A percentile compares a stretch with the other conserved stretches of the same genome.
phyloP scores from a whole-genome alignment of 2,888 invertebrate species.

The Dexiosoma caninum region DNA sequence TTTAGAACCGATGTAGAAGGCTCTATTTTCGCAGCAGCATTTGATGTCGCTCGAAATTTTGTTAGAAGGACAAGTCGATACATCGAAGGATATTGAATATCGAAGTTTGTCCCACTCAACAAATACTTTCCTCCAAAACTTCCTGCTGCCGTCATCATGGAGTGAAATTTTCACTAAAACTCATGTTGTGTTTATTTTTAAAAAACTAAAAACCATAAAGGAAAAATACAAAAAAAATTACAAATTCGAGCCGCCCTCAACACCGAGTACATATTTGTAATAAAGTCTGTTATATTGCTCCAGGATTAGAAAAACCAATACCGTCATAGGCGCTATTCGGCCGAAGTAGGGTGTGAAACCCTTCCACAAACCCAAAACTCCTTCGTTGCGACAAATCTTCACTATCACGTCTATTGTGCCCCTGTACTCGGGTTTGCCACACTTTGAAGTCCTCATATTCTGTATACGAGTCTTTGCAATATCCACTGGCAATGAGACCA shows the following conservation, averaged over 20 bases:
- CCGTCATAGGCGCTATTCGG: conserved; percentile 97
- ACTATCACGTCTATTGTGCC: conserved; percentile 89
- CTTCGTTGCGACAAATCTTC: conserved; percentile 90
- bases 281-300: conserved; percentile 95
- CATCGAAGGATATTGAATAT: too few species aligned
- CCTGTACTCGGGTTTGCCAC: conserved; percentile 89
- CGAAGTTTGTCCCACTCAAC: too few species aligned
- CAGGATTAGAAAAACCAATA: conserved; percentile 97
- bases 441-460: conserved; percentile 91
- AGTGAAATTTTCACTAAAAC: too few species aligned
- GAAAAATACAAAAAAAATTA: neutral
- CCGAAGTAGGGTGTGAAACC: conserved; percentile 98
- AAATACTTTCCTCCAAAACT: too few species aligned
- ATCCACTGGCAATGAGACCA: conserved; percentile 99
- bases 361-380: conserved; percentile 96
- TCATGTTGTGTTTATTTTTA: neutral
- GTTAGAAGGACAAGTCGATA: too few species aligned
- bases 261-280: conserved; percentile 74
- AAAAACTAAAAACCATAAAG: neutral
- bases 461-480: conserved; percentile 99
- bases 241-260: conserved; percentile 45
- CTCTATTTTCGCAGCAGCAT: too few species aligned
- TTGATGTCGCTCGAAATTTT: too few species aligned
- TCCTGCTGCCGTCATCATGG: too few species aligned
- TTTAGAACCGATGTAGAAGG: too few species aligned